Conservation (phyloP, 2,797 vertebrate genomes). For the Aeoliscus strigatus region DNA sequence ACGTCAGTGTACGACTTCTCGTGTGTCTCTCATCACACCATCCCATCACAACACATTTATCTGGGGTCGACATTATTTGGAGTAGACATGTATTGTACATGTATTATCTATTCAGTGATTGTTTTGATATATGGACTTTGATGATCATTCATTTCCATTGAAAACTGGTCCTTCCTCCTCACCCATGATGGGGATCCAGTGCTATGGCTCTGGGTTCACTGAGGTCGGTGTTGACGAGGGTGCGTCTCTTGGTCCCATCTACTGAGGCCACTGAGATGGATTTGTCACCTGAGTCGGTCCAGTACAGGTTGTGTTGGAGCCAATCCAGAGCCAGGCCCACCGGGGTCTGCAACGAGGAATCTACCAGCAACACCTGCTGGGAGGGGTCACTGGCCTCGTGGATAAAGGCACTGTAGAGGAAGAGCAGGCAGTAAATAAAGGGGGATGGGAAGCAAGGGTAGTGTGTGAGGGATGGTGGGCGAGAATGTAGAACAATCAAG, state of each 20-base stretch:
- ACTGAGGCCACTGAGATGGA: constrained; percentile 91
- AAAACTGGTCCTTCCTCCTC: constrained; percentile 29
- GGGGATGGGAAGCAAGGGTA: neutral
- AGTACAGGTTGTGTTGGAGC: constrained; percentile 98
- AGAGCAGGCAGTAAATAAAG: neutral
- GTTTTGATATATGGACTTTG: neutral
- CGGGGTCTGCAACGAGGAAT: constrained; percentile 84
- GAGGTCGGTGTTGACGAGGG: constrained; percentile 85
- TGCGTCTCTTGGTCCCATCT: constrained; percentile 84
- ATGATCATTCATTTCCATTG: neutral
- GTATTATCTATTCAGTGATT: constrained; percentile 10
- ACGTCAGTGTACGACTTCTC: constrained; percentile 13
- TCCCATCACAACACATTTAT: constrained; percentile 21
- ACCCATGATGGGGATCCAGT: constrained; percentile 90
- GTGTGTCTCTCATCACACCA: constrained; percentile 23
- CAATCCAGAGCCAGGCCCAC: constrained; percentile 95
- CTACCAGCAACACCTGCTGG: constrained; percentile 86
- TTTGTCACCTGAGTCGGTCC: constrained; percentile 93
- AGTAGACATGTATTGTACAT: constrained; percentile 7
- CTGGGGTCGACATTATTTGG: constrained; percentile 12
- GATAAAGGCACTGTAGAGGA: constrained; percentile 81
- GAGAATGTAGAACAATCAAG: neutral
- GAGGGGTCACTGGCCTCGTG: constrained; percentile 87
- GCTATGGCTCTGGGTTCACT: constrained; percentile 92
- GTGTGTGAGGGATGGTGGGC: neutral